Evolutionary conservation across 23 tunicate species (phyloP).

Genomic region (Diplosoma virens): DNA sequence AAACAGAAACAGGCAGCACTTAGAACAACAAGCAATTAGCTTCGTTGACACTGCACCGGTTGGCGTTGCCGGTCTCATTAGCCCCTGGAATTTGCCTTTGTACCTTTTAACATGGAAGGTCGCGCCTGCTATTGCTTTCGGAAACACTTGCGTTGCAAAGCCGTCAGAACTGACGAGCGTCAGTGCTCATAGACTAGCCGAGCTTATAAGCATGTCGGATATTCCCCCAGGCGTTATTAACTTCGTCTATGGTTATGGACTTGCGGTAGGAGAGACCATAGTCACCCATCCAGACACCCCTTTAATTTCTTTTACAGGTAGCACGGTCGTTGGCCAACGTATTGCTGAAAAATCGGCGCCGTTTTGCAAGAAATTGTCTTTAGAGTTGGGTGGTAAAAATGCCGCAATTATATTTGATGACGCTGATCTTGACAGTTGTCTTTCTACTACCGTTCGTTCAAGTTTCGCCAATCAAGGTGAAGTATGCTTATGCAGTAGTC

Average conservation of each 20-base stretch:
- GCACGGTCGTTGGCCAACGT: slow-evolving; percentile 67
- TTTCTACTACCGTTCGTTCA: slow-evolving; percentile 35
- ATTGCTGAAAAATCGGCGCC: slow-evolving; percentile 66
- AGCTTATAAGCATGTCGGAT: slow-evolving; percentile 48
- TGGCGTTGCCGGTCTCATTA: slow-evolving; percentile 92
- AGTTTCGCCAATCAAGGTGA: slow-evolving; percentile 96
- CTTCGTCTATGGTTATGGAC: slow-evolving; percentile 79
- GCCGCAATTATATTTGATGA: slow-evolving; percentile 77
- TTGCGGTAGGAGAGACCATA: slow-evolving; percentile 68
- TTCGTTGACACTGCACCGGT: slow-evolving; percentile 74
- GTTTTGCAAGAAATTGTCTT: slow-evolving; percentile 54
- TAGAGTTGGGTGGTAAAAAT: slow-evolving; percentile 96
- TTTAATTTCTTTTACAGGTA: slow-evolving; percentile 85
- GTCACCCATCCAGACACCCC: slow-evolving; percentile 72
- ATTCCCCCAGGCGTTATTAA: slow-evolving; percentile 90
- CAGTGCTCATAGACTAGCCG: slow-evolving; percentile 67
- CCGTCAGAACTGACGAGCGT: slow-evolving; percentile 87
- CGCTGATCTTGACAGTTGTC: slow-evolving; percentile 50
- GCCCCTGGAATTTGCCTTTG: slow-evolving; percentile 93
- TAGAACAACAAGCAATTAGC: slow-evolving; percentile 20
- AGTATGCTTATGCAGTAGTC: slow-evolving; percentile 84
- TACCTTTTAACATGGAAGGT: slow-evolving; percentile 92
- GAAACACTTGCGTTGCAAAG: slow-evolving; percentile 95
- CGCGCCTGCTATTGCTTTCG: slow-evolving; percentile 92
- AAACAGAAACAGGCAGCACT: slow-evolving; percentile 21